Evolutionary conservation across 2,797 vertebrate genomes (phyloP), one percentile per base, ranked within the genome.

Genomic region (Bufotes viridis): DNA sequence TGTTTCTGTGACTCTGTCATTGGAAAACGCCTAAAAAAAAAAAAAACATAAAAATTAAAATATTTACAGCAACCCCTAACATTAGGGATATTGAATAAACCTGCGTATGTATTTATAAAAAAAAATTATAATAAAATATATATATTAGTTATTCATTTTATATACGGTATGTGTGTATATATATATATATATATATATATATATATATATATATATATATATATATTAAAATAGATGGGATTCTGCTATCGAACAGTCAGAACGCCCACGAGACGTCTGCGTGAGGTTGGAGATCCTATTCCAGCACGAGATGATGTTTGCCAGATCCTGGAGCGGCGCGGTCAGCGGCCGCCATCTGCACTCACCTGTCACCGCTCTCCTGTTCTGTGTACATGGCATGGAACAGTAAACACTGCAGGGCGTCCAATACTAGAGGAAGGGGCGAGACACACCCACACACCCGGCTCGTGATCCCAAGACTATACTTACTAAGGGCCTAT

Each of bases 241-340:
- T 22, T 22, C 42, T 63, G 60, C 60, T 2, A 57, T 14, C 1
- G 11, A 18, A 8, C 10, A 42, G 42, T 42, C 42, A n/a, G 63
- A 7, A 24, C n/a, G 1, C 22, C 63, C 11, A 12, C 2, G 11
- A 65, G 63, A 8, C 20, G 12, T 7, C 12, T 57, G 55, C 2
- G 22, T 65, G 20, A 10, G n/a, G 11, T 1, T 8, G 60, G 6
- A 22, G 24, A 26, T 14, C 14, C 34, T 42, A 18, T 12, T 29
- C 65, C 81, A 29, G 65, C n/a, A 10, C 0, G 11, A 55, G 82
- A 72, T 17, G 55, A 81, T 24, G 78, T 51, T 29, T 74, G 61
- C 78, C 67, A 81, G 67, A 81, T 88, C 82, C 87, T 85, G 82
- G 87, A 88, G 74, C 82, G 75, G 57, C 42, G 83, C 14, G 70